Conservation (phyloP, 2,113 vertebrate species). For the Ginglymostoma cirratum region DNA sequence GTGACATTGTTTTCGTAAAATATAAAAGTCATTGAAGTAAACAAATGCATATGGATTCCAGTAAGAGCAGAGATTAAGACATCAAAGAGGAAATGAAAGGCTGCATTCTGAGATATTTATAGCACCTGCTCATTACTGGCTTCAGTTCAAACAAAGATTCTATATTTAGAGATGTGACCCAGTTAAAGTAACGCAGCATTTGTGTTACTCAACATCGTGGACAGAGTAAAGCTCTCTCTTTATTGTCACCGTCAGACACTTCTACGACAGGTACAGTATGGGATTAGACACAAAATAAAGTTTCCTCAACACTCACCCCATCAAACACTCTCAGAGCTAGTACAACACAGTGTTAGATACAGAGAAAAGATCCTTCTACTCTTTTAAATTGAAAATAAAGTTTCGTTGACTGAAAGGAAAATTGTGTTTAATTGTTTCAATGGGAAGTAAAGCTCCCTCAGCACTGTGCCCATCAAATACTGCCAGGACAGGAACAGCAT, state of each 20-base stretch:
- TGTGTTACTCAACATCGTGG: neutral
- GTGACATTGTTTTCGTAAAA: neutral
- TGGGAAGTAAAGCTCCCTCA: too few species aligned
- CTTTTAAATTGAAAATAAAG: too few species aligned
- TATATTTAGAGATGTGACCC: constrained; percentile 29
- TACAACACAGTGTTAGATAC: neutral
- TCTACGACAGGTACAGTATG: neutral
- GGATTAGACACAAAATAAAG: neutral
- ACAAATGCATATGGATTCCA: neutral
- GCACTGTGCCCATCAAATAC: too few species aligned
- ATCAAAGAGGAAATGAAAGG: neutral
- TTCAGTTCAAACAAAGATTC: neutral
- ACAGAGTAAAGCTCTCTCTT: neutral
- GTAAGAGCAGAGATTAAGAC: neutral
- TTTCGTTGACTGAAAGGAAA: too few species aligned
- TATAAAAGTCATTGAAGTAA: neutral
- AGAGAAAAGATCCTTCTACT: too few species aligned
- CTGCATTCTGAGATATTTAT: constrained; percentile 8
- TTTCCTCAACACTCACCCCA: neutral
- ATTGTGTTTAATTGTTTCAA: too few species aligned
- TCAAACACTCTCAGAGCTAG: neutral
- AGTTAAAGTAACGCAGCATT: neutral
- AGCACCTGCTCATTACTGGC: neutral
- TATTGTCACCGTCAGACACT: neutral
- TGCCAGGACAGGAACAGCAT: too few species aligned